A percentile compares a stretch with the other conserved stretches of the same genome.
These are phyloP conservation scores for Lithophane ornitopus DNA, from an alignment of 2,888 invertebrate species.

Conservation along the genomic window DNA sequence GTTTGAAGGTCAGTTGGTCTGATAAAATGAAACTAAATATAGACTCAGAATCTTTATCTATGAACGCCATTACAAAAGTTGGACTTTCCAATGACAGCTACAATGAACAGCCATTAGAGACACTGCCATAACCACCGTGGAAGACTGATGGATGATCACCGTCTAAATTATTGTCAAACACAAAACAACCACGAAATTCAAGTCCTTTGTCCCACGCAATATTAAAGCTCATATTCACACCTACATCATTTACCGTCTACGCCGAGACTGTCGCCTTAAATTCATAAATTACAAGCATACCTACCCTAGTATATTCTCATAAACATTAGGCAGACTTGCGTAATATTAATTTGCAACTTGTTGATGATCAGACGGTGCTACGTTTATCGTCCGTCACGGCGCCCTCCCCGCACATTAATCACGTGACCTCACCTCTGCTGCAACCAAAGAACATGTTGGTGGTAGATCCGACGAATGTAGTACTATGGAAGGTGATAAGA, in stretches of 20 bases:
- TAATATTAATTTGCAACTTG: conserved; percentile 90
- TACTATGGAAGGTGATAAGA: conserved; percentile 2
- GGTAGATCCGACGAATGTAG: conserved; percentile 40
- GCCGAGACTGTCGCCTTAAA: conserved; percentile 49
- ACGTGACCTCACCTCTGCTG: conserved; percentile 85
- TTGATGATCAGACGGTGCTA: conserved; percentile 84
- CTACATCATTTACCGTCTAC: conserved; percentile 42
- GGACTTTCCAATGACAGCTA: neutral
- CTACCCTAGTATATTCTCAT: conserved; percentile 72
- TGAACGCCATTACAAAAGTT: neutral
- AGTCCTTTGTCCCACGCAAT: conserved; percentile 24
- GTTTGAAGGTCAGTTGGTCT: conserved; percentile 1
- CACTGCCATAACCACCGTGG: neutral
- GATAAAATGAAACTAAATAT: neutral
- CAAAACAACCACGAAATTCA: conserved; percentile 28
- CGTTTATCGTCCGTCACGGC: conserved; percentile 83
- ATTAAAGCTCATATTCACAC: conserved; percentile 48
- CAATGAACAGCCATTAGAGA: neutral
- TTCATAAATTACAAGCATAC: conserved; percentile 66
- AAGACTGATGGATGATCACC: neutral
- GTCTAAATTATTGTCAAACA: conserved; percentile 11
- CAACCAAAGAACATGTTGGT: conserved; percentile 69
- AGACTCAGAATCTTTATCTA: neutral
- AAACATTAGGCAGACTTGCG: conserved; percentile 72
- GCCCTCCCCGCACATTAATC: conserved; percentile 85